These are phyloP conservation scores for Orchestes rusci DNA, from an alignment of 2,888 invertebrate species.

Conservation along the genomic window DNA sequence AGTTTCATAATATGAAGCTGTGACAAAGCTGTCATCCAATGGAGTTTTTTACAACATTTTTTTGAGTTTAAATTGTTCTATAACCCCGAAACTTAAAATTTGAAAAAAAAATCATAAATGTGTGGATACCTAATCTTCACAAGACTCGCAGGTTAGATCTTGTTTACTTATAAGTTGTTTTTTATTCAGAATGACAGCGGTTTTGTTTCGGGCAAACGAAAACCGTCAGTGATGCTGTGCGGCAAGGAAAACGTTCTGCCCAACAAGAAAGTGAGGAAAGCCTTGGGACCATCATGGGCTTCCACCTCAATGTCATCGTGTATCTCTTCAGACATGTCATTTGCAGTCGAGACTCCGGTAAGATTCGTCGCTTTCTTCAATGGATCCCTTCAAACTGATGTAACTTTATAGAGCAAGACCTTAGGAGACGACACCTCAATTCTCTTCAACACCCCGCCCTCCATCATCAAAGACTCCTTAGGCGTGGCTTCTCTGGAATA, in stretches of 20 bases:
- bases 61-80: too few species aligned
- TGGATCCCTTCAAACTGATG: background rate
- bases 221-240: constrained; percentile 37
- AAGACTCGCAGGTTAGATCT: too few species aligned
- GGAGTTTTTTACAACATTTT: too few species aligned
- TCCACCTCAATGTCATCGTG: constrained; percentile 37
- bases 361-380: constrained; percentile 34
- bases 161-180: too few species aligned
- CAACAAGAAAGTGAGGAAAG: constrained; percentile 71
- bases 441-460: constrained; percentile 82
- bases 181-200: constrained; percentile 51
- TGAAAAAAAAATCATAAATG: too few species aligned
- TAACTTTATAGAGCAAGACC: constrained; percentile 72
- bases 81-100: too few species aligned
- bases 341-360: constrained; percentile 71
- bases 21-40: too few species aligned
- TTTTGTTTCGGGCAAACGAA: constrained; percentile 46
- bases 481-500: constrained; percentile 58
- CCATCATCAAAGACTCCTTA: constrained; percentile 76
- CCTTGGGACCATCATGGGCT: constrained; percentile 69
- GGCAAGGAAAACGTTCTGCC: constrained; percentile 67
- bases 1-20: too few species aligned
- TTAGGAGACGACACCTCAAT: constrained; percentile 69
- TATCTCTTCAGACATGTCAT: constrained; percentile 55
- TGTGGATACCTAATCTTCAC: too few species aligned